A percentile compares a stretch with the other conserved stretches of the same genome.
Evolutionary conservation across 2,888 invertebrate species (phyloP).

Genomic region (Iselma pallidipennis): DNA sequence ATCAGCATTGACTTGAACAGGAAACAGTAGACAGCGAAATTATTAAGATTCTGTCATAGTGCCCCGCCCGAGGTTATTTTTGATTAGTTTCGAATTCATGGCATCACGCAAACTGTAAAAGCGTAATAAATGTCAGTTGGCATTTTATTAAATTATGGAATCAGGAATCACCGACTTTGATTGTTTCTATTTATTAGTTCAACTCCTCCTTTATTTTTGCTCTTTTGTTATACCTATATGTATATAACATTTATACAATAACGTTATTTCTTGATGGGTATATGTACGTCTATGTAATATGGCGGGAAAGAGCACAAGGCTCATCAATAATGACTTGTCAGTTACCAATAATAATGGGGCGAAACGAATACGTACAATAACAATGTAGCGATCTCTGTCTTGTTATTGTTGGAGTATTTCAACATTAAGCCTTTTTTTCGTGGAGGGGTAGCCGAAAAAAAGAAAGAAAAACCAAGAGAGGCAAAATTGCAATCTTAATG

Average conservation of each 20-base stretch:
- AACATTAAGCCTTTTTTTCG: neutral
- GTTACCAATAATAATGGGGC: neutral
- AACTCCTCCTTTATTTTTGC: conserved; percentile 10
- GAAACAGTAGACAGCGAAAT: conserved; percentile 19
- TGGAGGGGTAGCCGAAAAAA: neutral
- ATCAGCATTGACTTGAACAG: neutral
- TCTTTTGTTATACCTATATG: conserved; percentile 3
- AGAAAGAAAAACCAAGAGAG: neutral
- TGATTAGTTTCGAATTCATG: conserved; percentile 39
- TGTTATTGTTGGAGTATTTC: neutral
- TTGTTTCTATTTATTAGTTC: conserved; percentile 23
- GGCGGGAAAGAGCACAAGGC: neutral
- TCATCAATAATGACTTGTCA: conserved; percentile 3
- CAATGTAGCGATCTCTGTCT: neutral
- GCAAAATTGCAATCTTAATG: conserved; percentile 1
- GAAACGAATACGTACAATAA: neutral
- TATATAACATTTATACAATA: neutral
- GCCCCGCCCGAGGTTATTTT: conserved; percentile 37
- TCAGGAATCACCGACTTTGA: conserved; percentile 10
- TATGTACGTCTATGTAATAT: too few species aligned
- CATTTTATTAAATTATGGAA: conserved; percentile 26
- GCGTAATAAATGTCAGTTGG: conserved; percentile 28
- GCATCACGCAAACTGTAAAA: conserved; percentile 37
- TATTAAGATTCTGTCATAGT: conserved; percentile 35
- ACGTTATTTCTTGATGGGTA: neutral